phyloP scores from a whole-genome alignment of 2,113 vertebrate species.

The Heloderma charlesbogerti region DNA sequence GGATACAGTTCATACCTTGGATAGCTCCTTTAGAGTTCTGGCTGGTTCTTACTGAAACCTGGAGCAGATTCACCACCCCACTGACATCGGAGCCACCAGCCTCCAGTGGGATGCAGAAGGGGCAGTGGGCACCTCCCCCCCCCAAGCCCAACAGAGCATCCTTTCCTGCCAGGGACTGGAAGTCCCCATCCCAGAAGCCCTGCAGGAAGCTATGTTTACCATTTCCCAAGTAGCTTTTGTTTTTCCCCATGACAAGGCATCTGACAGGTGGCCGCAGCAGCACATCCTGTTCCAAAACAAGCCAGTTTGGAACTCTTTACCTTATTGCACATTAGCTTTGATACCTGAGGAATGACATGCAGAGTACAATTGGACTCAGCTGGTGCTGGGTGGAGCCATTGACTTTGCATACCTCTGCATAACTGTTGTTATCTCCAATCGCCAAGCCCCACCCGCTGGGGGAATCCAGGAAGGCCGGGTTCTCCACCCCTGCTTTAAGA shows the following conservation, averaged over 20 bases:
- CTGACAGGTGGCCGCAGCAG: neutral
- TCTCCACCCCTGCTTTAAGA: neutral
- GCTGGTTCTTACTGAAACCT: no score
- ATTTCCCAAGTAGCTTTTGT: neutral
- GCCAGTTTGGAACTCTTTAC: neutral
- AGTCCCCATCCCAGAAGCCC: neutral
- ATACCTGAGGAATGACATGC: slow-evolving; percentile 23
- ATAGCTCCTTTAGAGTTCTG: no score
- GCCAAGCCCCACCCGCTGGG: no score
- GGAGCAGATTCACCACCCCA: no score
- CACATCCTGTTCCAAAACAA: neutral
- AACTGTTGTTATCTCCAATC: no score
- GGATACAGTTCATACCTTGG: no score
- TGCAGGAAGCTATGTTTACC: neutral
- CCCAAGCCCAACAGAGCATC: neutral
- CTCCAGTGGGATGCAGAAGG: neutral
- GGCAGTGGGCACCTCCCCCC: neutral
- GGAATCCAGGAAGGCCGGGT: no score
- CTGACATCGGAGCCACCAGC: no score
- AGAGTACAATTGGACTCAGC: no score
- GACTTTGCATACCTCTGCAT: no score
- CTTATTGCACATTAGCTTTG: accelerated
- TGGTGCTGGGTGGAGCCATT: no score
- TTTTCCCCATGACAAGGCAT: neutral
- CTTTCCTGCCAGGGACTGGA: neutral